Conservation (phyloP, 2,797 vertebrate genomes). For the Acrossocheilus wenchowensis region DNA sequence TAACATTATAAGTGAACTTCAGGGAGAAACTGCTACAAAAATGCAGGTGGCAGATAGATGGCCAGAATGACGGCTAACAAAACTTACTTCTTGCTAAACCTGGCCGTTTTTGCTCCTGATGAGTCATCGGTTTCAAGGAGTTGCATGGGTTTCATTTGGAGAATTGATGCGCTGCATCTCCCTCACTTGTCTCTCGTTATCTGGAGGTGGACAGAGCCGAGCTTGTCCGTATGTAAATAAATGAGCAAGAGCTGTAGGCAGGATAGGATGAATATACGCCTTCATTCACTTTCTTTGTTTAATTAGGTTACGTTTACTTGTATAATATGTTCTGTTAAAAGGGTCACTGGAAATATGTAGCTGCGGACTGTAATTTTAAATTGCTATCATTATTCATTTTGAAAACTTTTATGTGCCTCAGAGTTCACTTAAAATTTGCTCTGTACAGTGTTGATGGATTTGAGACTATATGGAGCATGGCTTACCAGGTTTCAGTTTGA, state of each 20-base stretch:
- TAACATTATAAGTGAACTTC: not conserved
- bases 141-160: constrained; percentile 34
- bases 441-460: not conserved
- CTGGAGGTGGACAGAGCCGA: constrained; percentile 11
- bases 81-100: not conserved
- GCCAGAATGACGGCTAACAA: constrained; percentile 19
- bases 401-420: not conserved
- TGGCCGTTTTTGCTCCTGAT: not conserved
- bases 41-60: not conserved
- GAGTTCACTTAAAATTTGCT: not conserved
- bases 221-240: not conserved
- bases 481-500: not conserved
- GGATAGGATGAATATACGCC: not conserved
- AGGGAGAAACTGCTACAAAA: not conserved
- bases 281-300: not conserved
- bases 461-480: not conserved
- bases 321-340: not conserved
- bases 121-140: constrained; percentile 26
- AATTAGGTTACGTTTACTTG: constrained; percentile 5
- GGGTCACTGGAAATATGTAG: not conserved
- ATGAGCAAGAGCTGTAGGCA: constrained; percentile 13
- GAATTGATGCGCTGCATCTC: constrained; percentile 22
- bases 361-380: constrained; percentile 6
- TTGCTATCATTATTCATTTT: constrained; percentile 27
- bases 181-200: constrained; percentile 18